Evolutionary conservation across 2,113 vertebrate genomes (phyloP).

Genomic region (Gymnocephalus cernua): DNA sequence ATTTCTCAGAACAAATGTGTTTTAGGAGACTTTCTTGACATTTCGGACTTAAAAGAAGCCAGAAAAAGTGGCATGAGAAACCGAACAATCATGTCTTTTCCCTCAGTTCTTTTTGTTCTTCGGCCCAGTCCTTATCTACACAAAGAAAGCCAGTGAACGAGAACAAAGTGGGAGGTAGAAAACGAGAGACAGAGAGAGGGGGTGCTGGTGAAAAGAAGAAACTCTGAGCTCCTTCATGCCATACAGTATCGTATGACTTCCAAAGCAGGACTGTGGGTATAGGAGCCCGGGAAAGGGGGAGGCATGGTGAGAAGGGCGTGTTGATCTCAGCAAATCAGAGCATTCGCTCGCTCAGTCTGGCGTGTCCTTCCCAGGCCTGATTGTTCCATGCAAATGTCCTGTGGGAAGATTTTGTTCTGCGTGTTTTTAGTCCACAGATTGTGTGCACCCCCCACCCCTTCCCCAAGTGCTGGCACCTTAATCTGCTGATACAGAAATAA

Average conservation of each 20-base stretch:
- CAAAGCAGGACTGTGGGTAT: conserved; percentile 37
- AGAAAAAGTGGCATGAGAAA: background rate
- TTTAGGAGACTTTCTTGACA: conserved; percentile 16
- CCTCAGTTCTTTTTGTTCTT: conserved; percentile 17
- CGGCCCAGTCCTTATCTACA: conserved; percentile 10
- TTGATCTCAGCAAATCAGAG: conserved; percentile 73
- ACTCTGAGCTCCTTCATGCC: conserved; percentile 32
- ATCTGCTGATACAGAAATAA: background rate
- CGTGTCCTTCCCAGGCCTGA: conserved; percentile 39
- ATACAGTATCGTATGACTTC: conserved; percentile 66
- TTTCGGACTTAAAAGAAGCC: conserved; percentile 7
- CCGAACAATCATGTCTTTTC: conserved; percentile 12
- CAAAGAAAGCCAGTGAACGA: conserved; percentile 60
- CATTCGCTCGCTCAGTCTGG: conserved; percentile 26
- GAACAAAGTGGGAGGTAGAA: conserved; percentile 48
- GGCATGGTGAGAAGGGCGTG: conserved; percentile 63
- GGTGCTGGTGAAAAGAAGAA: conserved; percentile 45
- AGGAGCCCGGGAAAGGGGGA: conserved; percentile 36
- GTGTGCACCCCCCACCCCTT: background rate
- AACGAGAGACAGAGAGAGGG: conserved; percentile 22
- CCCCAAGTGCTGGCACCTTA: background rate
- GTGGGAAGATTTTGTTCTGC: conserved; percentile 57
- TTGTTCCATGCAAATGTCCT: conserved; percentile 62
- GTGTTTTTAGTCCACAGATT: conserved; percentile 47
- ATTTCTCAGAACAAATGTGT: background rate